Conservation (phyloP, 2,113 vertebrate species). For the Erythrocercus mccallii region DNA sequence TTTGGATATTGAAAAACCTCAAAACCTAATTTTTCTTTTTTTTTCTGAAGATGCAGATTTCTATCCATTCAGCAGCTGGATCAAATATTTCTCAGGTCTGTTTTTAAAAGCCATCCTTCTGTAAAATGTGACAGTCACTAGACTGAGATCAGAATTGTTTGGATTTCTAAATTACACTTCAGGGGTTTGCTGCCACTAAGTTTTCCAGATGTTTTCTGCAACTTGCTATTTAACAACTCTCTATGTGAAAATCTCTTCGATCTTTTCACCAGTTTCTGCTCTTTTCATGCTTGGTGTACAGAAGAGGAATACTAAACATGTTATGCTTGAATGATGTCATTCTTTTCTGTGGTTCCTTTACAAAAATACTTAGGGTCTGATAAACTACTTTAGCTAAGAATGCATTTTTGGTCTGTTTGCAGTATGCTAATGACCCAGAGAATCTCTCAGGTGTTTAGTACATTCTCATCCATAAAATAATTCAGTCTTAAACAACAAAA, state of each 20-base stretch:
- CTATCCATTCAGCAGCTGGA: not conserved
- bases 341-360: not conserved
- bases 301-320: not conserved
- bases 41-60: not conserved
- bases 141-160: not conserved
- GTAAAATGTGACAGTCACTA: not conserved
- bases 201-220: not conserved
- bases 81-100: not conserved
- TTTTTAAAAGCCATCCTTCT: not conserved
- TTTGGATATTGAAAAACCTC: not conserved
- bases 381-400: constrained; percentile 19
- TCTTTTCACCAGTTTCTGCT: not conserved
- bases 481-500: not conserved
- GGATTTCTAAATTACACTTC: not conserved
- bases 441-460: not conserved
- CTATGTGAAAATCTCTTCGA: not conserved
- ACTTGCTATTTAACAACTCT: not conserved
- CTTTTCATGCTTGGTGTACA: not conserved
- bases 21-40: not conserved
- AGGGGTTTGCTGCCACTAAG: not conserved
- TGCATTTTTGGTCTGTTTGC: not conserved
- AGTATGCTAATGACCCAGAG: not conserved
- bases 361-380: not conserved
- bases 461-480: not conserved
- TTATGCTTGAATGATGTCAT: not conserved